These are phyloP conservation scores for Scaptomyza parva DNA, from an alignment of 2,888 invertebrate genomes.

Conservation along the genomic window DNA sequence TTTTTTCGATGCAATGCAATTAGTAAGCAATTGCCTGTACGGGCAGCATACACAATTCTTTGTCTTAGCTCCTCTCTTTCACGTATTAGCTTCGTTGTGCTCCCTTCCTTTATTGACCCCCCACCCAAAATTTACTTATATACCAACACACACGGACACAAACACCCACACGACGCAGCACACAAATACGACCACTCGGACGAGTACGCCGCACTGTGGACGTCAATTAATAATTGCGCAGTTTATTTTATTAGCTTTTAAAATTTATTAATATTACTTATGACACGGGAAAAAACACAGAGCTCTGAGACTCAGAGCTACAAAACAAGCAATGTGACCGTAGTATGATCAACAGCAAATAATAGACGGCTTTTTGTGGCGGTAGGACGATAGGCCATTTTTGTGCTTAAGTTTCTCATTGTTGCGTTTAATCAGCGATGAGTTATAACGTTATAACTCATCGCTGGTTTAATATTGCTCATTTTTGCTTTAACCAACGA, in stretches of 20 bases:
- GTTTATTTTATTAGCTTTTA: conserved; percentile 46
- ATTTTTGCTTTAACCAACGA: not conserved
- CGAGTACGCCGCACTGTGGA: conserved; percentile 31
- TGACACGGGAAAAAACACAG: conserved; percentile 31
- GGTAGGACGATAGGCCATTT: conserved; percentile 9
- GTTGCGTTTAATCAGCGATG: too few species aligned
- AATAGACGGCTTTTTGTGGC: conserved; percentile 22
- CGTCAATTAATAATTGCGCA: conserved; percentile 52
- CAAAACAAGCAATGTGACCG: conserved; percentile 40
- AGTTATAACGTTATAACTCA: too few species aligned
- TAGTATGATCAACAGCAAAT: conserved; percentile 1
- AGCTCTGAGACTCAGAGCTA: conserved; percentile 40
- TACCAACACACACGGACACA: conserved; percentile 24
- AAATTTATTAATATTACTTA: conserved; percentile 40
- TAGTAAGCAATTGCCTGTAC: conserved; percentile 32
- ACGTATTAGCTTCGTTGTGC: conserved; percentile 43
- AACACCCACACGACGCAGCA: conserved; percentile 38
- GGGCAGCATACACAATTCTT: conserved; percentile 43
- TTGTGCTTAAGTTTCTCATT: conserved; percentile 1
- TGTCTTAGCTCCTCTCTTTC: conserved; percentile 52
- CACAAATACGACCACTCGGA: conserved; percentile 22
- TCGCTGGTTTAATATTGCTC: too few species aligned
- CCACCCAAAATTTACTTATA: conserved; percentile 19
- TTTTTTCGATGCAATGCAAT: conserved; percentile 26
- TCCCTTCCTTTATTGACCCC: conserved; percentile 27